These are phyloP conservation scores for Epistrophe eligans DNA, from an alignment of 2,888 invertebrate species.

Conservation along the genomic window DNA sequence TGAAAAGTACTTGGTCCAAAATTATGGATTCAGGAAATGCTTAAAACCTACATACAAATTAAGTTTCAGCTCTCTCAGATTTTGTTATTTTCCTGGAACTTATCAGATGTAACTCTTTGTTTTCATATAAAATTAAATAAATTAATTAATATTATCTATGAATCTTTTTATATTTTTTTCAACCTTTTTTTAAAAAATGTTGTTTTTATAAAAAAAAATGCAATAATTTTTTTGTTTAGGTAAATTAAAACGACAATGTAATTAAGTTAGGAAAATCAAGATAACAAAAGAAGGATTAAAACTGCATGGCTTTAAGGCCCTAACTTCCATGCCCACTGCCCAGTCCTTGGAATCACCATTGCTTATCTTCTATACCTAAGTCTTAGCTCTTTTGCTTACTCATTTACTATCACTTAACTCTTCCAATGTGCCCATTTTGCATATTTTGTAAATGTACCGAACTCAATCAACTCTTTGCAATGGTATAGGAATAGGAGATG, in stretches of 20 bases:
- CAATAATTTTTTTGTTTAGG: background rate
- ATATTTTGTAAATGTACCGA: slow-evolving; percentile 46
- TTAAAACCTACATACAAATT: too few relatives aligned
- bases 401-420: slow-evolving; percentile 22
- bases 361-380: background rate
- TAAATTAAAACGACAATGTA: background rate
- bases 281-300: background rate
- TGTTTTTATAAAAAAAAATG: too few relatives aligned
- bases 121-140: too few relatives aligned
- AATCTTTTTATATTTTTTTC: too few relatives aligned
- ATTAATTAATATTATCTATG: too few relatives aligned
- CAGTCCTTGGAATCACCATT: background rate
- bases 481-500: slow-evolving; percentile 38
- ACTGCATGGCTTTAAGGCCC: background rate
- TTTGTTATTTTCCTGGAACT: too few relatives aligned
- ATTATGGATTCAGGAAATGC: too few relatives aligned
- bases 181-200: too few relatives aligned
- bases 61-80: too few relatives aligned
- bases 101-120: too few relatives aligned
- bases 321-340: background rate
- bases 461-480: slow-evolving; percentile 30
- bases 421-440: slow-evolving; percentile 22
- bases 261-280: background rate
- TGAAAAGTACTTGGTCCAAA: too few relatives aligned
- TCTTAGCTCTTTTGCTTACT: background rate